Percentiles rank a stretch among this genome's conserved stretches.
These are phyloP conservation scores for Venustaconcha ellipsiformis DNA, from an alignment of 1,140 invertebrate genomes.

Conservation along the genomic window DNA sequence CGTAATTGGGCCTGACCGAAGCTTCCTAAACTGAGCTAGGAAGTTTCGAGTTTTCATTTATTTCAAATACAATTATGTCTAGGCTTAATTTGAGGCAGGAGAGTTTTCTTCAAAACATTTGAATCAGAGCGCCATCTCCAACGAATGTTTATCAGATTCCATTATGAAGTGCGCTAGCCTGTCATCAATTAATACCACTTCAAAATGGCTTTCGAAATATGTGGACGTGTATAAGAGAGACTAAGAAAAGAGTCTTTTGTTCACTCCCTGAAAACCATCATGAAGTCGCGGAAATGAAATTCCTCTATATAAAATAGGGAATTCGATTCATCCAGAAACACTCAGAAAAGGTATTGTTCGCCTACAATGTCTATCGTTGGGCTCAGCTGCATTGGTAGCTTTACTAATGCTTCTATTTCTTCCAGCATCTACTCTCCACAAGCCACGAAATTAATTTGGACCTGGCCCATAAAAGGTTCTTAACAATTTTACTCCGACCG, in stretches of 20 bases:
- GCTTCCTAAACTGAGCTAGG: too few species aligned
- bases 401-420: background rate
- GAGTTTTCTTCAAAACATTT: slow-evolving; percentile 10
- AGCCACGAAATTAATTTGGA: too few species aligned
- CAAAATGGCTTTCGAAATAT: slow-evolving; percentile 28
- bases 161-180: slow-evolving; percentile 22
- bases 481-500: too few species aligned
- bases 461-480: too few species aligned
- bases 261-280: slow-evolving; percentile 20
- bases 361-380: background rate
- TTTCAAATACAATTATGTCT: slow-evolving; percentile 23
- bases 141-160: slow-evolving; percentile 10
- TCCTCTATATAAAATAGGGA: slow-evolving; percentile 31
- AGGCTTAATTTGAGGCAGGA: slow-evolving; percentile 14
- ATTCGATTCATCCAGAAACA: slow-evolving; percentile 25
- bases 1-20: too few species aligned
- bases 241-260: slow-evolving; percentile 25
- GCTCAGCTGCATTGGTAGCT: slow-evolving; percentile 5
- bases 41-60: slow-evolving; percentile 21
- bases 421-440: too few species aligned
- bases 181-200: slow-evolving; percentile 30
- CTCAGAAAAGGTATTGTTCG: slow-evolving; percentile 23
- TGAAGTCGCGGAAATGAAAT: slow-evolving; percentile 33
- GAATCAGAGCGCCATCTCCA: slow-evolving; percentile 19
- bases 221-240: slow-evolving; percentile 13